Conservation (phyloP, 2,113 vertebrate species). For the Speoplatyrhinus poulsoni region DNA sequence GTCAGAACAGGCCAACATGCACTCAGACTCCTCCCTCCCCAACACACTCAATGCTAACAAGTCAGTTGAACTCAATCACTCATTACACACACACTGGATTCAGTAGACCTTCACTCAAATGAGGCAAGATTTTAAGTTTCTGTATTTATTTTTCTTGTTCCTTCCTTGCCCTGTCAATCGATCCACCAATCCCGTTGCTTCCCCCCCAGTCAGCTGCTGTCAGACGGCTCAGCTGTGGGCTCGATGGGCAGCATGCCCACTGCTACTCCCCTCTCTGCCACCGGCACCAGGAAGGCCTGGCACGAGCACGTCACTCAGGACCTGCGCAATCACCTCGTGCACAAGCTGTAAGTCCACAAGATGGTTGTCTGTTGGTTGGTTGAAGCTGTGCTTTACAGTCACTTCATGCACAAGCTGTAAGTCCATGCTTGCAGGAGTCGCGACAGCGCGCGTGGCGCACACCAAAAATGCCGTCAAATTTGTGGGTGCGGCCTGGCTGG, state of each 20-base stretch:
- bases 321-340: conserved; percentile 96
- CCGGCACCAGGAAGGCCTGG: conserved; percentile 93
- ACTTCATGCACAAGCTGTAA: background rate
- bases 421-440: too few species aligned
- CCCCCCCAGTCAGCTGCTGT: conserved; percentile 85
- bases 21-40: conserved; percentile 88
- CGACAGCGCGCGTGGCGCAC: too few species aligned
- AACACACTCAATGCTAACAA: conserved; percentile 87
- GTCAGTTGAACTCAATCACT: conserved; percentile 73
- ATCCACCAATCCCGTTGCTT: background rate
- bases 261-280: conserved; percentile 89
- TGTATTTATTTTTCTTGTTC: too few species aligned
- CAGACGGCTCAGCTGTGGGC: conserved; percentile 83
- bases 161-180: background rate
- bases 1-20: conserved; percentile 89
- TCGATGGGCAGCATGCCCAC: conserved; percentile 87
- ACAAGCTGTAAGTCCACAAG: conserved; percentile 88
- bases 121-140: too few species aligned
- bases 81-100: too few species aligned
- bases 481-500: too few species aligned
- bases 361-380: background rate
- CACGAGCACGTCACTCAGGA: conserved; percentile 99
- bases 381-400: background rate
- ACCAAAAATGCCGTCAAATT: too few species aligned
- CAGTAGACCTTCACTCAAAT: too few species aligned